Evolutionary conservation across 2,797 vertebrate species (phyloP), one percentile per base, ranked within the genome.

Genomic region (Rhinatrema bivittatum): DNA sequence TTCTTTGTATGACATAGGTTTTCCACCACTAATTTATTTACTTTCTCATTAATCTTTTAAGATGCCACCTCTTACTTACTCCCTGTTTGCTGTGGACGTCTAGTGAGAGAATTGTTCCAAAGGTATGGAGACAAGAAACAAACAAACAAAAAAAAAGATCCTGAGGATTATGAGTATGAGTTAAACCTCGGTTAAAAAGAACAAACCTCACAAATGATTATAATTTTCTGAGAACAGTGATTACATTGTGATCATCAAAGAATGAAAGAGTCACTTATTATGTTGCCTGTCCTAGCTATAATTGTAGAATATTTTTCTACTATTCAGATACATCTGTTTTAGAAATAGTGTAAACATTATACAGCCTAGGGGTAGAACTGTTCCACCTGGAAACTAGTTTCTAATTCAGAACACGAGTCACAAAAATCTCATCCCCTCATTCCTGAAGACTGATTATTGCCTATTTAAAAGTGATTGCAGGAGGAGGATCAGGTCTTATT

Each of bases 331-430:
- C 8, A 41, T 18, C 8, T 3, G 5, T 28, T 30, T 39, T 32
- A 30, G 53, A 59, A 55, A 34, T 36, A 20, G 40, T n/a, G n/a
- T 40, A 30, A 17, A 14, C 32, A 49, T 48, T 32, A 61, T 1
- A 6, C 16, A 44, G 36, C 15, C 33, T 38, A 18, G 25, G 21
- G 9, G 7, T 4, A 54, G 15, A 56, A 32, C n/a, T n/a, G n/a
- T n/a, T n/a, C 4, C 26, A 27, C n/a, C 9, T 1, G 31, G 46
- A 18, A 26, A 30, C 13, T 21, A 22, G 20, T 65, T 53, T 31
- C 31, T 33, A 46, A 40, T 5, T 8, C 23, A 38, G 20, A 0
- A 2, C n/a, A 10, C 4, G 7, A 36, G 21, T 5, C 42, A 19
- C 2, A 10, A 2, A 17, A 14, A 36, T 53, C 25, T n/a, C 29